A percentile compares a stretch with the other conserved stretches of the same genome.
These are phyloP conservation scores for Upupa epops DNA, from an alignment of 2,113 vertebrate genomes.

Conservation along the genomic window DNA sequence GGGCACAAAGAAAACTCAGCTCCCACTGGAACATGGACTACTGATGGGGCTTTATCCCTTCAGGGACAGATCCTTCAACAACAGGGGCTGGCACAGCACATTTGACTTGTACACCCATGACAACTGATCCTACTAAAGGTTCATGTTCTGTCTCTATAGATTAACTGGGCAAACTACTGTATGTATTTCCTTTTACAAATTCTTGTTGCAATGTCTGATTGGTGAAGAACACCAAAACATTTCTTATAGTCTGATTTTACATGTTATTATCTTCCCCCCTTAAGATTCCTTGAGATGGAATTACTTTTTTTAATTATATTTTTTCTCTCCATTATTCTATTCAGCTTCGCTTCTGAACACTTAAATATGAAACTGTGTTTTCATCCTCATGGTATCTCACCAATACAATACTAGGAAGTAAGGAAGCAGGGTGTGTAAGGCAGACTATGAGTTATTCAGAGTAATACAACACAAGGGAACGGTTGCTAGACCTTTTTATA, in stretches of 20 bases:
- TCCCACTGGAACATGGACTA: not conserved
- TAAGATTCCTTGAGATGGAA: too few species aligned
- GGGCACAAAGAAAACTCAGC: not conserved
- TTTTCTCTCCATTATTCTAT: not conserved
- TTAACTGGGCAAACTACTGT: not conserved
- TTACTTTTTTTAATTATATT: not conserved
- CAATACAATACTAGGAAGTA: not conserved
- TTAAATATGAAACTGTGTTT: not conserved
- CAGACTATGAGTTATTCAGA: not conserved
- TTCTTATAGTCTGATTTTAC: not conserved
- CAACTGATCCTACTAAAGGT: not conserved
- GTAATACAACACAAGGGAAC: not conserved
- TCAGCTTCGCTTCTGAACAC: not conserved
- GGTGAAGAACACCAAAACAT: not conserved
- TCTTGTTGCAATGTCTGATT: not conserved
- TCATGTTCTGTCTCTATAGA: not conserved
- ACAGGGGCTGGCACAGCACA: not conserved
- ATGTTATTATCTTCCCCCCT: not conserved
- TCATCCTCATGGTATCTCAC: not conserved
- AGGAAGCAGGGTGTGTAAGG: not conserved
- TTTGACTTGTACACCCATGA: not conserved
- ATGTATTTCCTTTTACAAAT: not conserved
- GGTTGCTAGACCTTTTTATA: not conserved
- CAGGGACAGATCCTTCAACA: conserved; percentile 1
- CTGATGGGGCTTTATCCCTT: not conserved